Evolutionary conservation across 2,888 invertebrate species (phyloP).

Genomic region (Sthenelais limicola): DNA sequence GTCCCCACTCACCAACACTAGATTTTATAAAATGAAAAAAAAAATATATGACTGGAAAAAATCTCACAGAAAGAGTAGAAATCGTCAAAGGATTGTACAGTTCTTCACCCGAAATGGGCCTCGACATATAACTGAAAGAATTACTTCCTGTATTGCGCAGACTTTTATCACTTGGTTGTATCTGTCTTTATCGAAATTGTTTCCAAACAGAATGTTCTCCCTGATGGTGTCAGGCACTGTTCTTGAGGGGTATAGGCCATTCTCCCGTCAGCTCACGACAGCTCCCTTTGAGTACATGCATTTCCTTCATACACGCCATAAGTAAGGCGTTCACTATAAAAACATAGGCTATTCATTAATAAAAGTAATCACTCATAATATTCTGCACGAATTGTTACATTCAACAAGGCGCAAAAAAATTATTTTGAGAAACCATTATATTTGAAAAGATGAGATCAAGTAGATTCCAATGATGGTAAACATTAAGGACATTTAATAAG

Average conservation of each 20-base stretch:
- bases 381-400: too few relatives aligned
- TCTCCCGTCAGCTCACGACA: background rate
- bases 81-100: too few relatives aligned
- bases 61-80: too few relatives aligned
- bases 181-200: background rate
- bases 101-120: too few relatives aligned
- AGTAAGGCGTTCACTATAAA: background rate
- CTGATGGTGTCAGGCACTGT: background rate
- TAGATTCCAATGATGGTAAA: too few relatives aligned
- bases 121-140: conserved; percentile 2
- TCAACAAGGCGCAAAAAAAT: too few relatives aligned
- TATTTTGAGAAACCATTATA: too few relatives aligned
- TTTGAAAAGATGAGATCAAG: too few relatives aligned
- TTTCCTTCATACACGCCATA: background rate
- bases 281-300: background rate
- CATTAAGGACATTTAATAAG: too few relatives aligned
- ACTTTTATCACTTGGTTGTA: background rate
- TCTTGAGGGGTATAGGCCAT: conserved; percentile 8
- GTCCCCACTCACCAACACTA: conserved; percentile 12
- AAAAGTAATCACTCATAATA: too few relatives aligned
- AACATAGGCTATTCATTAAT: too few relatives aligned
- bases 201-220: conserved; percentile 15
- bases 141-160: conserved; percentile 8
- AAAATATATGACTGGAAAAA: too few relatives aligned
- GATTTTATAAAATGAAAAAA: background rate